A percentile compares a stretch with the other conserved stretches of the same genome.
These are phyloP conservation scores for Cassiopea xamachana DNA, from an alignment of 30 jellyfish, hydroid and myxozoan species.

Conservation along the genomic window DNA sequence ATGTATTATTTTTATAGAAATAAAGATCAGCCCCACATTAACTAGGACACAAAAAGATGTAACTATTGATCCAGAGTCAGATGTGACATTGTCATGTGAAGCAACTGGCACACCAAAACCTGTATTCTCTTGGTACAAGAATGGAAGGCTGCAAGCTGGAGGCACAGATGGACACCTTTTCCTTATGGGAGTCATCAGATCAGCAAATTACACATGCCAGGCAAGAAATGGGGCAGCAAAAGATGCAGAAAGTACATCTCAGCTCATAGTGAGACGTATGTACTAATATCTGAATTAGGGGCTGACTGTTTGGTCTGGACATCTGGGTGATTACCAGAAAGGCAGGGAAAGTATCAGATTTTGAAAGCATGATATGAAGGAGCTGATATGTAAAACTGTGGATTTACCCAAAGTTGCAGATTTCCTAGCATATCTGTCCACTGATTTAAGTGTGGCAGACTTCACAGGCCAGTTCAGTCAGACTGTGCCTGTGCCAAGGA, in stretches of 20 bases:
- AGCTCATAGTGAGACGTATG: conserved; percentile 80
- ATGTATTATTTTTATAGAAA: conserved; percentile 3
- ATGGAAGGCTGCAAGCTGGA: conserved; percentile 63
- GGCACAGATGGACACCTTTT: conserved; percentile 58
- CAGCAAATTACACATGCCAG: conserved; percentile 69
- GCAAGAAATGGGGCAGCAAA: conserved; percentile 83
- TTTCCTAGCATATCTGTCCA: too few relatives aligned
- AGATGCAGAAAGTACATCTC: conserved; percentile 57
- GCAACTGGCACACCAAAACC: conserved; percentile 86
- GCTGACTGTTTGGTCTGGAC: too few relatives aligned
- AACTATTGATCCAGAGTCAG: conserved; percentile 65
- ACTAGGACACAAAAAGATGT: conserved; percentile 52
- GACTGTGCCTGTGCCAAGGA: too few relatives aligned
- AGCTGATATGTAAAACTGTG: too few relatives aligned
- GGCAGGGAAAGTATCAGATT: too few relatives aligned
- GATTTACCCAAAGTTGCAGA: too few relatives aligned
- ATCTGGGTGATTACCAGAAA: too few relatives aligned
- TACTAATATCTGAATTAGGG: background rate
- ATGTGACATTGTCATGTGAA: conserved; percentile 43
- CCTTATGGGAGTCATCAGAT: conserved; percentile 17
- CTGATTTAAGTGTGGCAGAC: too few relatives aligned
- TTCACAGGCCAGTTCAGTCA: too few relatives aligned
- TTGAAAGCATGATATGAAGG: too few relatives aligned
- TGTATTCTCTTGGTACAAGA: conserved; percentile 61
- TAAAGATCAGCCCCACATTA: conserved; percentile 72